A percentile compares a stretch with the other conserved stretches of the same genome.
Evolutionary conservation across 2,888 invertebrate genomes (phyloP).

Genomic region (Timema podura): DNA sequence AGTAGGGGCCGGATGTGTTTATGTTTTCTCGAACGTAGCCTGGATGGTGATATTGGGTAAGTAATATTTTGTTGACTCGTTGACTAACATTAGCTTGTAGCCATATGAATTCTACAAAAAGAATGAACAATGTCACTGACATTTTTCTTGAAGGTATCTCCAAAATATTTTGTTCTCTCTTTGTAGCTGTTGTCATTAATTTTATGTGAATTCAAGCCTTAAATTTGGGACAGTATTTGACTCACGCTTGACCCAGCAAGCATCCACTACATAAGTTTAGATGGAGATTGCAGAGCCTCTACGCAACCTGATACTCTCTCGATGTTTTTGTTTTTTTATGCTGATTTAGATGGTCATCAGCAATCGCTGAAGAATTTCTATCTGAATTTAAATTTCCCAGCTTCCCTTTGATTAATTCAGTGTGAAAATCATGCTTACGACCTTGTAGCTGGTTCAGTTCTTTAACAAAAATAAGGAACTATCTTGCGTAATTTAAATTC

Average conservation of each 20-base stretch:
- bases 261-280: constrained; percentile 1
- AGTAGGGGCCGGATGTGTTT: no score
- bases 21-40: no score
- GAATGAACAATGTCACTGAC: no score
- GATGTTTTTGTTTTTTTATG: constrained; percentile 2
- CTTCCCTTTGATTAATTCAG: constrained; percentile 10
- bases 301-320: neutral
- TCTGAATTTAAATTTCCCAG: neutral
- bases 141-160: no score
- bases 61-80: no score
- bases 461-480: neutral
- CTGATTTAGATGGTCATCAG: constrained; percentile 1
- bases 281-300: neutral
- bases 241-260: neutral
- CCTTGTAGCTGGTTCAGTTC: neutral
- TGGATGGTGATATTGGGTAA: no score
- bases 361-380: neutral
- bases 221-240: neutral
- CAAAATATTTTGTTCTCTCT: neutral
- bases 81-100: no score
- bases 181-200: neutral
- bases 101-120: no score
- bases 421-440: neutral
- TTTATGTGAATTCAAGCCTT: neutral
- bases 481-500: no score